phyloP scores from a whole-genome alignment of 1,140 invertebrate species.

The Amphibalanus amphitrite region DNA sequence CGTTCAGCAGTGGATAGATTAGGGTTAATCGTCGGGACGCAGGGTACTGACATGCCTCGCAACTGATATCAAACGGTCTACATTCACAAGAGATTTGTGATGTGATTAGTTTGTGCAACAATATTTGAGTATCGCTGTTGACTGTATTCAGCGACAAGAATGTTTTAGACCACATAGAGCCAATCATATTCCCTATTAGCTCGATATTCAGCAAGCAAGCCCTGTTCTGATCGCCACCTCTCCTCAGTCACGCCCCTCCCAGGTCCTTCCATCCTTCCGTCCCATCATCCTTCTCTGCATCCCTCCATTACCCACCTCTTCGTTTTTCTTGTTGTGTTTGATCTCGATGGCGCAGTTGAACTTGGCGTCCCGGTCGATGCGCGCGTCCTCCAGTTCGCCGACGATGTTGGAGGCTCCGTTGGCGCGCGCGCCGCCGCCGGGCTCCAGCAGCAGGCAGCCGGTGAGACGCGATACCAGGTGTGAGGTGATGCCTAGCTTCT shows the following conservation, averaged over 20 bases:
- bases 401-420: constrained; percentile 9
- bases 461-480: constrained; percentile 64
- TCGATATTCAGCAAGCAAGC: too few relatives aligned
- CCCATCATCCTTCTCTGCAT: neutral
- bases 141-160: too few relatives aligned
- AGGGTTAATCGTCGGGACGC: too few relatives aligned
- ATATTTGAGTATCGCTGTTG: too few relatives aligned
- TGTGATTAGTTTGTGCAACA: too few relatives aligned
- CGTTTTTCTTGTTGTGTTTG: constrained; percentile 65
- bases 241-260: neutral
- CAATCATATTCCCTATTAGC: too few relatives aligned
- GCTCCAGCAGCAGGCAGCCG: constrained; percentile 33
- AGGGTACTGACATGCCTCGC: too few relatives aligned
- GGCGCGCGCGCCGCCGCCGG: constrained; percentile 13
- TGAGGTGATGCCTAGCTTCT: constrained; percentile 40
- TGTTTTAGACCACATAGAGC: too few relatives aligned
- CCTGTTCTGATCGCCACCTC: too few relatives aligned
- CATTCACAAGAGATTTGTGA: too few relatives aligned
- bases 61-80: too few relatives aligned
- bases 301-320: constrained; percentile 34
- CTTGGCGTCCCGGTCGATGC: constrained; percentile 31
- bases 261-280: neutral
- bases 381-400: constrained; percentile 13
- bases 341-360: constrained; percentile 79
- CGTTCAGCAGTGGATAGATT: too few relatives aligned